phyloP scores from a whole-genome alignment of 2,888 invertebrate genomes.

The Galeruca laticollis region DNA sequence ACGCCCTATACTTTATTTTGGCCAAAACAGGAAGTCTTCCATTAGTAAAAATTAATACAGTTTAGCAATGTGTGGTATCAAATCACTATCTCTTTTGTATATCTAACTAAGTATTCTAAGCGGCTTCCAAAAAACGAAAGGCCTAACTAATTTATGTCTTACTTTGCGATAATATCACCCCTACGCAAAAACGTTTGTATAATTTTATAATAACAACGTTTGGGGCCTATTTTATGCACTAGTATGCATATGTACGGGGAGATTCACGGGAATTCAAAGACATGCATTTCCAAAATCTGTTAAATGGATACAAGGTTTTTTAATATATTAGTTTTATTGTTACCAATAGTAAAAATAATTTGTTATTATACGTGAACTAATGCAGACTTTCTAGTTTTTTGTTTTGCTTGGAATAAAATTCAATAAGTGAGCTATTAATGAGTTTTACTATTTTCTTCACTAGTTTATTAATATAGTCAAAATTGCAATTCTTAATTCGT shows the following conservation, averaged over 20 bases:
- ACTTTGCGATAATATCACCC: conserved; percentile 48
- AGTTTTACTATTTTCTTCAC: no score
- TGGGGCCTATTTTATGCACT: conserved; percentile 35
- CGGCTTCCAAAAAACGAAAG: conserved; percentile 45
- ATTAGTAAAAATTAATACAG: conserved; percentile 56
- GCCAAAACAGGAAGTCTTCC: conserved; percentile 48
- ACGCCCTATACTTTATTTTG: conserved; percentile 8
- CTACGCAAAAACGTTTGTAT: conserved; percentile 46
- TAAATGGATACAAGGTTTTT: background rate
- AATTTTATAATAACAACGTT: conserved; percentile 43
- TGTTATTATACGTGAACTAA: no score
- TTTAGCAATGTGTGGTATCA: conserved; percentile 53
- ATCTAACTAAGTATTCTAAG: conserved; percentile 44
- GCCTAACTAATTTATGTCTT: conserved; percentile 44
- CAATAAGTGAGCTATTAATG: no score
- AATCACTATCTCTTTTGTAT: conserved; percentile 51
- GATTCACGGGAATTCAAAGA: background rate
- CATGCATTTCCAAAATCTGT: background rate
- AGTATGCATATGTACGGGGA: conserved; percentile 26
- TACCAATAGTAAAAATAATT: background rate
- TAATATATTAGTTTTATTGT: background rate
- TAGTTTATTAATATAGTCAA: no score
- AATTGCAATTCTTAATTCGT: no score
- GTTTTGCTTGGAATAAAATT: no score
- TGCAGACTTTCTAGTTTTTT: no score